Conservation (phyloP, 2,113 vertebrate species). For the Aythya baeri region DNA sequence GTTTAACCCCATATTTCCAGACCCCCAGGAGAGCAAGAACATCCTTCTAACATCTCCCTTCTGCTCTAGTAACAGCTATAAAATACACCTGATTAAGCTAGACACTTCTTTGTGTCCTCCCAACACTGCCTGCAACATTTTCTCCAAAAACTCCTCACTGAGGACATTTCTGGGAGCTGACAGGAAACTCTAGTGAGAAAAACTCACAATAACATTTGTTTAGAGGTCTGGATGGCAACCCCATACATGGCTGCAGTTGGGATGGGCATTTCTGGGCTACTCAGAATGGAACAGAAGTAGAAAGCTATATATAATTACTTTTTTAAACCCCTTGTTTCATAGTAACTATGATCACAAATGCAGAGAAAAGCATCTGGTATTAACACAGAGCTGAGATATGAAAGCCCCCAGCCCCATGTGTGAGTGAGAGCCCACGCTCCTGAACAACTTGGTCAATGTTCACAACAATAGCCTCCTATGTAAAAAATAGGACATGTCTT, state of each 20-base stretch:
- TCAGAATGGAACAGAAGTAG: neutral
- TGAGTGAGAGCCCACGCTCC: neutral
- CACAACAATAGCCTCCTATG: neutral
- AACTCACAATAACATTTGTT: neutral
- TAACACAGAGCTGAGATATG: neutral
- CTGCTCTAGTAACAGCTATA: neutral
- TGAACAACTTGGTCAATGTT: neutral
- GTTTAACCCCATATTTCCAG: neutral
- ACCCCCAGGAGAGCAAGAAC: neutral
- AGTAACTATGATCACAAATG: neutral
- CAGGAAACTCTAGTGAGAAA: rapidly evolving
- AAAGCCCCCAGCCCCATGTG: neutral
- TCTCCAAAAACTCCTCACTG: neutral
- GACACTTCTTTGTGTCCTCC: neutral
- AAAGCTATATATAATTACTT: neutral
- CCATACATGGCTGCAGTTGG: neutral
- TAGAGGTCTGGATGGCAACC: neutral
- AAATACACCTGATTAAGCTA: neutral
- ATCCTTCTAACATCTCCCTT: neutral
- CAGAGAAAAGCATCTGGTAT: neutral
- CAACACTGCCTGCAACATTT: neutral
- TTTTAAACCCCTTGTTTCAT: neutral
- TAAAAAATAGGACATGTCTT: rapidly evolving
- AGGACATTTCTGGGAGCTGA: neutral
- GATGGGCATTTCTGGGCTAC: neutral